These are phyloP conservation scores for Melanargia galathea DNA, from an alignment of 2,888 invertebrate species.

Conservation along the genomic window DNA sequence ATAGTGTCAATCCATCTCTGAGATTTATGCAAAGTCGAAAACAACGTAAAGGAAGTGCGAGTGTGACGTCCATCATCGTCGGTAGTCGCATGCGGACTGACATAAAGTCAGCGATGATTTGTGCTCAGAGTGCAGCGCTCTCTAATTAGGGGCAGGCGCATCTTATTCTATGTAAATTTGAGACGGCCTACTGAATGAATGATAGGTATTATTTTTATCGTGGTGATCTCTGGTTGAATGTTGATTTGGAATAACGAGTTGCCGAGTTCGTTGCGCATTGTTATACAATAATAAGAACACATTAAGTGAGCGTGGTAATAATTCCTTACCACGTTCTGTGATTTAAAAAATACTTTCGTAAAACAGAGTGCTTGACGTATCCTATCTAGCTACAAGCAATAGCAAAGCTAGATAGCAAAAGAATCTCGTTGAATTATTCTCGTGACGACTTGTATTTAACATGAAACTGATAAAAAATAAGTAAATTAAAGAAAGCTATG, in stretches of 20 bases:
- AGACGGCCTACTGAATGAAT: slow-evolving; percentile 47
- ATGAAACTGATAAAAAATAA: too few relatives aligned
- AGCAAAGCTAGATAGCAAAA: too few relatives aligned
- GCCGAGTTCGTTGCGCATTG: slow-evolving; percentile 18
- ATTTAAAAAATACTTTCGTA: too few relatives aligned
- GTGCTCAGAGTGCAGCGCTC: slow-evolving; percentile 55
- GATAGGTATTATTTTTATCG: slow-evolving; percentile 45
- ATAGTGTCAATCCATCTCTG: slow-evolving; percentile 34
- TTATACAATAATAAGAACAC: slow-evolving; percentile 17
- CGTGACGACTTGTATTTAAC: too few relatives aligned
- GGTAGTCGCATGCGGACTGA: slow-evolving; percentile 47
- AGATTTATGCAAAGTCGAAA: slow-evolving; percentile 39
- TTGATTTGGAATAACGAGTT: slow-evolving; percentile 30
- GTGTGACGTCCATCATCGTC: slow-evolving; percentile 43
- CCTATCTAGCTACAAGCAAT: too few relatives aligned
- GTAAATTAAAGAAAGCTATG: too few relatives aligned
- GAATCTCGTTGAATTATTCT: too few relatives aligned
- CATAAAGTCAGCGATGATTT: slow-evolving; percentile 64
- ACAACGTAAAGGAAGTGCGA: slow-evolving; percentile 31
- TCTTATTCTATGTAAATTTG: slow-evolving; percentile 72
- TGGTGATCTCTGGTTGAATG: slow-evolving; percentile 35
- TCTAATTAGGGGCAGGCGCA: slow-evolving; percentile 69
- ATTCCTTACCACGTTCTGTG: neutral
- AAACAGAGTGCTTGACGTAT: too few relatives aligned
- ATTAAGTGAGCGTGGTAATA: neutral